Evolutionary conservation across 2,888 invertebrate genomes (phyloP).

Genomic region (Alloscopus bannaensis): DNA sequence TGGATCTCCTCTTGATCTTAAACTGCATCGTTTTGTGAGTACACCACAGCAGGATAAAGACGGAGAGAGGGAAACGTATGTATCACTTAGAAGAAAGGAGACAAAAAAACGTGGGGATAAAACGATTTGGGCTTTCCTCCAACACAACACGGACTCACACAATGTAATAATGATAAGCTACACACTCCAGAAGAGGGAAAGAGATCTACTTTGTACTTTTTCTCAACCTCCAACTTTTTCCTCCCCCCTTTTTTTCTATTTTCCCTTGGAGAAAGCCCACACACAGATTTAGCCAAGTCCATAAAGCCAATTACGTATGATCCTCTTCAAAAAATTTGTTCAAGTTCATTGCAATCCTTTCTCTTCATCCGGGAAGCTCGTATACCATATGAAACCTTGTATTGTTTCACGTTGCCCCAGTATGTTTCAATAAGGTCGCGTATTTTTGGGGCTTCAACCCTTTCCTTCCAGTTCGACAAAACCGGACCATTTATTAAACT

Average conservation of each 20-base stretch:
- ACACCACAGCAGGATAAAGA: no score
- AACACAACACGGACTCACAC: neutral
- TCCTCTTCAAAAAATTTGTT: conserved; percentile 38
- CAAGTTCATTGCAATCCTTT: conserved; percentile 38
- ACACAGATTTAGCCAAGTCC: conserved; percentile 58
- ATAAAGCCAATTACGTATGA: conserved; percentile 58
- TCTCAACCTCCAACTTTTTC: neutral
- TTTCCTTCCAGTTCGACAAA: no score
- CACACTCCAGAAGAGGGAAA: no score
- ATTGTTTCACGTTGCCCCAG: conserved; percentile 42
- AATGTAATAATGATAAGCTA: conserved; percentile 19
- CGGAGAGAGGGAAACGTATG: neutral
- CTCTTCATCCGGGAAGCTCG: no score
- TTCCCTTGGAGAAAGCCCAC: conserved; percentile 25
- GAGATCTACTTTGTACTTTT: conserved; percentile 13
- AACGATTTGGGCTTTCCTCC: conserved; percentile 19
- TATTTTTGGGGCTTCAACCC: conserved; percentile 35
- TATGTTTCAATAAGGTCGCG: neutral
- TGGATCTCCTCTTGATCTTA: conserved; percentile 33
- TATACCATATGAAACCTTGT: neutral
- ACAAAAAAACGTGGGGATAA: conserved; percentile 10
- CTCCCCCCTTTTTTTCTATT: neutral
- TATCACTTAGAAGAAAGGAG: neutral
- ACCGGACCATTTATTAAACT: no score
- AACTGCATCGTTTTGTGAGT: conserved; percentile 25